phyloP scores from a whole-genome alignment of 2,888 invertebrate species.

The Isotomurus palustris region DNA sequence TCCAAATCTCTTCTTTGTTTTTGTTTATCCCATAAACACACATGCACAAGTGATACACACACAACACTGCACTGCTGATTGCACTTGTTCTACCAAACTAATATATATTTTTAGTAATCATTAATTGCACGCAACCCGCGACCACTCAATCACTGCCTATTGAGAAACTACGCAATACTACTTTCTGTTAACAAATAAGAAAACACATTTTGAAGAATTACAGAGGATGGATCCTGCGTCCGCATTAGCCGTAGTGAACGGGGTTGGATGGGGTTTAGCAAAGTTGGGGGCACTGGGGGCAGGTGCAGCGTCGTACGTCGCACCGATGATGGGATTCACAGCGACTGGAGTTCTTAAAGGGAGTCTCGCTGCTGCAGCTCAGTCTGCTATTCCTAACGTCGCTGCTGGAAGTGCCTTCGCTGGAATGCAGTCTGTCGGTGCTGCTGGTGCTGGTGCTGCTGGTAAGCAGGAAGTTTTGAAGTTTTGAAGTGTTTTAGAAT shows the following conservation, averaged over 20 bases:
- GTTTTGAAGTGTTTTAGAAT: background rate
- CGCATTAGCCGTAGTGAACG: background rate
- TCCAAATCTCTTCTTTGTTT: too few relatives aligned
- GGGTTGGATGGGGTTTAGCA: background rate
- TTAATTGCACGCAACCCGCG: too few relatives aligned
- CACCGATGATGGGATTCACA: background rate
- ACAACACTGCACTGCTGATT: too few relatives aligned
- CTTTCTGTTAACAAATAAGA: too few relatives aligned
- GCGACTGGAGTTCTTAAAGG: background rate
- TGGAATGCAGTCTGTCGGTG: background rate
- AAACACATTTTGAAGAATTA: too few relatives aligned
- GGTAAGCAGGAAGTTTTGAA: background rate
- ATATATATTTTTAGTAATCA: too few relatives aligned
- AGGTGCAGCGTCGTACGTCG: background rate
- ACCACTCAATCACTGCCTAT: too few relatives aligned
- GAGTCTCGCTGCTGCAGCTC: slow-evolving; percentile 1
- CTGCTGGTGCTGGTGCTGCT: background rate
- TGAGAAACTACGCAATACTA: too few relatives aligned
- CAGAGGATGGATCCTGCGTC: background rate
- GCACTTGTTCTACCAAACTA: too few relatives aligned
- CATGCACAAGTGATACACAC: too few relatives aligned
- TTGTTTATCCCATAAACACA: too few relatives aligned
- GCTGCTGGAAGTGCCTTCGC: slow-evolving; percentile 4
- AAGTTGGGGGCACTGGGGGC: background rate
- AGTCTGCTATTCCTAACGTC: background rate